Conservation (phyloP, 2,888 invertebrate genomes). For the Heteromyza rotundicornis region DNA sequence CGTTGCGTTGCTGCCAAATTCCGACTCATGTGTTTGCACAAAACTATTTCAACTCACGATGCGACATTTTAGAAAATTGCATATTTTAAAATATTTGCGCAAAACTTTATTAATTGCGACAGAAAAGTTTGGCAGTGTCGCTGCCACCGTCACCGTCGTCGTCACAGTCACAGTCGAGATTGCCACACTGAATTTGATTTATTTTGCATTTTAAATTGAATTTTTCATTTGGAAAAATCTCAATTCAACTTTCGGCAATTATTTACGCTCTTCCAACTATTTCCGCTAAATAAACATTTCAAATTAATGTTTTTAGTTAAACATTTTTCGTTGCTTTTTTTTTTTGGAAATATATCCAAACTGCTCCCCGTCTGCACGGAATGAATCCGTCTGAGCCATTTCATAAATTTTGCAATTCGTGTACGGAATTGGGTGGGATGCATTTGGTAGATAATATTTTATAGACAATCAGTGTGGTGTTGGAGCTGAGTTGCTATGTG, state of each 20-base stretch:
- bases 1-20: no score
- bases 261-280: no score
- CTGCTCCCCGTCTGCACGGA: no score
- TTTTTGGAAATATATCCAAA: no score
- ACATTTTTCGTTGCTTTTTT: no score
- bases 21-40: no score
- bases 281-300: no score
- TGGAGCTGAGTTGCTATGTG: no score
- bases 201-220: constrained; percentile 44
- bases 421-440: not conserved
- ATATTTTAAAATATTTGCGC: constrained; percentile 28
- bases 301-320: no score
- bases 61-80: constrained; percentile 11
- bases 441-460: not conserved
- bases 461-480: no score
- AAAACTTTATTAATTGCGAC: constrained; percentile 50
- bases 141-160: constrained; percentile 14
- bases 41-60: not conserved
- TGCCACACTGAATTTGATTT: constrained; percentile 29
- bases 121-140: constrained; percentile 34
- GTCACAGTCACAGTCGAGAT: constrained; percentile 6
- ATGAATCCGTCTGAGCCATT: no score
- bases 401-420: not conserved
- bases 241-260: no score
- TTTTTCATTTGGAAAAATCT: constrained; percentile 25